phyloP scores from a whole-genome alignment of 2,113 vertebrate genomes.

The Corythornis cristatus region DNA sequence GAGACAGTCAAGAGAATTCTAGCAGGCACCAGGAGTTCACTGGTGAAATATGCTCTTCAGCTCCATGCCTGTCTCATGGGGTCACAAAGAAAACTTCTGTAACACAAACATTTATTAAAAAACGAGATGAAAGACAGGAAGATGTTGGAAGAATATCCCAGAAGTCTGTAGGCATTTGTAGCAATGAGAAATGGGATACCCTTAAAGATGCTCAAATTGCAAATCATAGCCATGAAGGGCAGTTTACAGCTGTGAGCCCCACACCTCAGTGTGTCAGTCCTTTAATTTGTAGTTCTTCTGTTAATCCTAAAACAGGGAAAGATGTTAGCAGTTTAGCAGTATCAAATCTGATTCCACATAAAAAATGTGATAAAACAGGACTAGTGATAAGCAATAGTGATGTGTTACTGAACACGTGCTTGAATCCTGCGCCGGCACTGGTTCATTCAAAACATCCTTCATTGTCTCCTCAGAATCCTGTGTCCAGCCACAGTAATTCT shows the following conservation, averaged over 20 bases:
- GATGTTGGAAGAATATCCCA: not conserved
- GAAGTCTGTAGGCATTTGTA: not conserved
- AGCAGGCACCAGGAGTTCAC: conserved; percentile 55
- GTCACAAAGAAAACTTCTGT: not conserved
- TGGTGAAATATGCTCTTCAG: not conserved
- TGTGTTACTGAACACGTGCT: not conserved
- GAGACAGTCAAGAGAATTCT: conserved; percentile 56
- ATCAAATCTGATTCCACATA: conserved; percentile 6
- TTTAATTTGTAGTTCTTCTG: conserved; percentile 18
- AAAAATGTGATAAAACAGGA: conserved; percentile 11
- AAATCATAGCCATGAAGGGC: conserved; percentile 46
- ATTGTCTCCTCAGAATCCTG: conserved; percentile 38
- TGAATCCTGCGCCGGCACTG: not conserved
- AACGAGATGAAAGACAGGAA: conserved; percentile 38
- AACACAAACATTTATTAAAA: conserved; percentile 50
- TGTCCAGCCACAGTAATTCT: conserved; percentile 51
- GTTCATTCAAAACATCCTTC: not conserved
- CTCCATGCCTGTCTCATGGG: not conserved
- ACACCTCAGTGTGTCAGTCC: conserved; percentile 21
- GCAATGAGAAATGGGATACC: conserved; percentile 4
- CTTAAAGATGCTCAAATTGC: conserved; percentile 18
- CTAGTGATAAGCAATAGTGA: not conserved
- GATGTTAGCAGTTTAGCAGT: not conserved
- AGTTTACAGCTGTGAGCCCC: conserved; percentile 51
- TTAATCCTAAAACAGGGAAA: conserved; percentile 37